These are phyloP conservation scores for Cheirogaleus major DNA, from an alignment of 2,797 vertebrate species.

Conservation along the genomic window DNA sequence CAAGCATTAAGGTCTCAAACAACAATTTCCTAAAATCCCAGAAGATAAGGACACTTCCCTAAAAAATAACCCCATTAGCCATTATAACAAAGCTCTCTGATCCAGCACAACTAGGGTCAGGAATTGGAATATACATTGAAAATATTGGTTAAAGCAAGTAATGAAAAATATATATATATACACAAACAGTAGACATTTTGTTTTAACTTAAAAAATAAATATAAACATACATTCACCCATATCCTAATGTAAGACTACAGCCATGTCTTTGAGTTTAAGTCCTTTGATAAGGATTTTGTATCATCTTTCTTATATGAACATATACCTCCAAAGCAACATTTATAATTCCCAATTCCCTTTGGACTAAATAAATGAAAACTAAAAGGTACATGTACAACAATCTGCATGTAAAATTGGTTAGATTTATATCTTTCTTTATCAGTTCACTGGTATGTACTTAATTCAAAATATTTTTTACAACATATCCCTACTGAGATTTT, in stretches of 20 bases:
- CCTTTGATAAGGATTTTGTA: neutral
- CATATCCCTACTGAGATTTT: conserved; percentile 16
- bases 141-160: conserved; percentile 31
- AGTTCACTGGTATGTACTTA: neutral
- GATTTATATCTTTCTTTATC: neutral
- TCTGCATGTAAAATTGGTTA: neutral
- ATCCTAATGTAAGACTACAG: neutral
- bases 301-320: neutral
- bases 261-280: neutral
- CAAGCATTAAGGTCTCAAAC: conserved; percentile 17
- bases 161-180: neutral
- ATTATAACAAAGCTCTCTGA: conserved; percentile 48
- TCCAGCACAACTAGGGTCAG: neutral
- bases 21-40: conserved; percentile 49
- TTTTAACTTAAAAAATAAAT: conserved; percentile 40
- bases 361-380: conserved; percentile 15
- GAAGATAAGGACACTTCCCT: neutral
- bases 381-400: conserved; percentile 12
- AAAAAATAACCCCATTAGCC: conserved; percentile 55
- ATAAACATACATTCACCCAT: neutral
- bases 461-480: conserved; percentile 29
- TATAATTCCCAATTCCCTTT: neutral
- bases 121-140: neutral
- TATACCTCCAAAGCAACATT: neutral
- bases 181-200: neutral